Base-by-base conservation (phyloP, 2,888 invertebrate species). In the Lasiommata megera region DNA sequence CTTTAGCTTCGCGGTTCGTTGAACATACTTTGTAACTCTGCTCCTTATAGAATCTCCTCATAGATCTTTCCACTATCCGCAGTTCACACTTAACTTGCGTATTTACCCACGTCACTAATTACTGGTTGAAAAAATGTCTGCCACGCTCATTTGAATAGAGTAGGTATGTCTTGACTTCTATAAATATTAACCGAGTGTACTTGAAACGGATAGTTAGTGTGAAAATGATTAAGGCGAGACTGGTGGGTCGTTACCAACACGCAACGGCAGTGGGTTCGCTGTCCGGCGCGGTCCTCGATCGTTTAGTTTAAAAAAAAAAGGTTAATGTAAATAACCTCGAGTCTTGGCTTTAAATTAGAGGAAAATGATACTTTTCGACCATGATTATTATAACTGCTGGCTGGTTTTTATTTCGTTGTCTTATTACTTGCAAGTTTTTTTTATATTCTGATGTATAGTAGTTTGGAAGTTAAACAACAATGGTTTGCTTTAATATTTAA, bases 171-270 rank as follows among this genome's bases (percentile, higher is more conserved):
- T 14, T 16, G 11, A 44, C 12, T 23, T 54, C 14, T 38, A 57
- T 57, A 57, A 50, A 60, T 51, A 54, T 66, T 66, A 64, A 66
- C 56, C 60, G 62, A 60, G 57, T 60, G 64, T 64, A 63, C 60
- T 70, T 65, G 70, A 73, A 77, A 71, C 67, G 60, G 58, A 73
- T 77, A 80, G 80, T 82, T 79, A 80, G 72, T 74, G 73, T 74
- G 70, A 71, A 73, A 76, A 75, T 77, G 74, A 84, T 82, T 79
- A 76, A 73, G 69, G 73, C 67, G 75, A 75, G 74, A 76, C 72
- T 69, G 73, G 69, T 65, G 70, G 74, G 77, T 76, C 71, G 73
- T 73, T 70, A 67, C 68, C 63, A 56, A 66, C 82, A 82, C 79
- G 80, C 80, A 73, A 84, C 63, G 56, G 72, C 70, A 66, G 72